phyloP scores from a whole-genome alignment of 2,797 vertebrate genomes.

The Cossypha caffra region DNA sequence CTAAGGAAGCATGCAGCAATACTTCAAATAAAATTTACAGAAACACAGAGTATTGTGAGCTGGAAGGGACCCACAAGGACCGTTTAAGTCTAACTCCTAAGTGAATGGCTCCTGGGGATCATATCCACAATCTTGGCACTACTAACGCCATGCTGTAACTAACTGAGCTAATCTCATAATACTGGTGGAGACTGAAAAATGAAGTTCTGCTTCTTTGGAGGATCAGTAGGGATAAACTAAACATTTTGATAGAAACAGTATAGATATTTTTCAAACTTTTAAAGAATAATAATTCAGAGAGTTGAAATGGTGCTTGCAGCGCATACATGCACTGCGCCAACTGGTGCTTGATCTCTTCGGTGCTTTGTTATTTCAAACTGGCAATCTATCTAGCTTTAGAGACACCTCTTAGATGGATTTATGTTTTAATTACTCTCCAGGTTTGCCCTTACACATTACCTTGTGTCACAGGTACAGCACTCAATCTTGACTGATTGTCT shows the following conservation, averaged over 20 bases:
- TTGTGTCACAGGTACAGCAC: neutral
- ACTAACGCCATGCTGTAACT: neutral
- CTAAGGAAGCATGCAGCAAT: neutral
- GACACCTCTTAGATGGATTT: constrained; percentile 13
- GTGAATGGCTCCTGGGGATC: neutral
- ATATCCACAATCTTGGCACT: neutral
- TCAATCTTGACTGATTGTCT: neutral
- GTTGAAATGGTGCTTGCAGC: neutral
- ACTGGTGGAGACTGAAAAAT: neutral
- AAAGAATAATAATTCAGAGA: neutral
- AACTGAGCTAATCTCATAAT: neutral
- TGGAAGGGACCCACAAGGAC: neutral
- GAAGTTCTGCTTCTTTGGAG: neutral
- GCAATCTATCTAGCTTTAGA: neutral
- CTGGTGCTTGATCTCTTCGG: neutral
- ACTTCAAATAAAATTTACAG: neutral
- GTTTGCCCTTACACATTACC: neutral
- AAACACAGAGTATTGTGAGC: neutral
- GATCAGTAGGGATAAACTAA: neutral
- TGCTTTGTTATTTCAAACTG: neutral
- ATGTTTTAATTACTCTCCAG: constrained; percentile 30
- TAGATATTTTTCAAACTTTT: neutral
- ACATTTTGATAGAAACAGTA: neutral
- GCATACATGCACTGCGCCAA: rapidly evolving
- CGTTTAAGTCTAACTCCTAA: neutral